Conservation (phyloP, 2,888 invertebrate species). For the Anticlea derivata region DNA sequence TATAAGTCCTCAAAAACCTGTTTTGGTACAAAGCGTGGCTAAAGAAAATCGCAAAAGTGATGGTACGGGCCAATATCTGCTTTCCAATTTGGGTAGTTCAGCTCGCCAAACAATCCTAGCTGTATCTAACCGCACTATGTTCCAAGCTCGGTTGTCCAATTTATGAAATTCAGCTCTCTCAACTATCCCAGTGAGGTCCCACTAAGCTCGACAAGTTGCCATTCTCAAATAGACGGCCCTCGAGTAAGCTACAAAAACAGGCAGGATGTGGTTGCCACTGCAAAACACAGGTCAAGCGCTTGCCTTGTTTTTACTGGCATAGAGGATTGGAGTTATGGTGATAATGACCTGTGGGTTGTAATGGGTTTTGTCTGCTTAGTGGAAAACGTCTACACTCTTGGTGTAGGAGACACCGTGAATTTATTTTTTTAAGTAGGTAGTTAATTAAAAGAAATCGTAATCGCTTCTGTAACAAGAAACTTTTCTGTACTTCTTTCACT, state of each 20-base stretch:
- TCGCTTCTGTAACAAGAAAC: too few species aligned
- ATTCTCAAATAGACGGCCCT: conserved; percentile 25
- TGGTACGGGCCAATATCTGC: too few species aligned
- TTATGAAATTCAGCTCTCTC: background rate
- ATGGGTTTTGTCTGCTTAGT: conserved; percentile 1
- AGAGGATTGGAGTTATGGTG: conserved; percentile 18
- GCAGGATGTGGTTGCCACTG: conserved; percentile 16
- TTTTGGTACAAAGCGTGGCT: too few species aligned
- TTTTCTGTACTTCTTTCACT: too few species aligned
- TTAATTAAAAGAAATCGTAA: too few species aligned
- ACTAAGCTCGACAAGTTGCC: conserved; percentile 5
- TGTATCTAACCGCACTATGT: background rate
- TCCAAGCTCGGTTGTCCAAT: conserved; percentile 1
- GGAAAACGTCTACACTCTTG: background rate
- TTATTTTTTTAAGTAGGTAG: too few species aligned
- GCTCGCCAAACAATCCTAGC: background rate
- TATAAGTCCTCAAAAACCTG: too few species aligned
- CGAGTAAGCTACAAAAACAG: conserved; percentile 26
- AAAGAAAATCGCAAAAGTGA: too few species aligned
- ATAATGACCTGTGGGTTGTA: conserved; percentile 22
- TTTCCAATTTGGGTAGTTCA: too few species aligned
- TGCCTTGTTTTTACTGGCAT: conserved; percentile 28
- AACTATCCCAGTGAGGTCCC: background rate
- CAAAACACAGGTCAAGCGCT: conserved; percentile 33
- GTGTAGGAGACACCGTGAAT: background rate